Evolutionary conservation across 2,113 vertebrate genomes (phyloP).

Genomic region (Gopherus flavomarginatus): DNA sequence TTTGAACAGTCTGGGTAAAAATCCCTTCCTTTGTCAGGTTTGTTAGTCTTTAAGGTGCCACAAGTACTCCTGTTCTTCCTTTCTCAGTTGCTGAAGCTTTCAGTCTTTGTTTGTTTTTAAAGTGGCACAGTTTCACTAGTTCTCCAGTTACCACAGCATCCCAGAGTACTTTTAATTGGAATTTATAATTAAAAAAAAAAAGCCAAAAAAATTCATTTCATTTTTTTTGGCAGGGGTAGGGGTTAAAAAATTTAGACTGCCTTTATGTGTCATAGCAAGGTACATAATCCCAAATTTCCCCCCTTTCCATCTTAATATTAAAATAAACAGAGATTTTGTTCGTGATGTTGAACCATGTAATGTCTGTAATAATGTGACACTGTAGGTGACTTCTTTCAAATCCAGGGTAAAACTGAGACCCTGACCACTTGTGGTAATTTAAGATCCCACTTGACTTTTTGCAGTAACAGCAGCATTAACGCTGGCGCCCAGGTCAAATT

Average conservation of each 20-base stretch:
- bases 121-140: background rate
- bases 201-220: background rate
- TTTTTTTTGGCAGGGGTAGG: background rate
- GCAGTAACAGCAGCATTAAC: background rate
- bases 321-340: background rate
- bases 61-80: background rate
- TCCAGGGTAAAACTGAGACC: background rate
- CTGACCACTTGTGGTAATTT: background rate
- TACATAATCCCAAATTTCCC: background rate
- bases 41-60: too few relatives aligned
- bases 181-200: background rate
- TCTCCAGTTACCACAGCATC: background rate
- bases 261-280: background rate
- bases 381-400: background rate
- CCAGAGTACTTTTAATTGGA: background rate
- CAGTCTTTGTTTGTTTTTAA: too few relatives aligned
- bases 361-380: background rate
- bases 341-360: background rate
- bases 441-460: background rate
- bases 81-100: rapidly evolving
- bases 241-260: background rate
- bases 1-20: background rate
- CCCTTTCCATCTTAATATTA: background rate
- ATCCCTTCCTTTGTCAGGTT: background rate
- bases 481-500: background rate